Conservation (phyloP, 2,888 invertebrate species). For the Torymus texanus region DNA sequence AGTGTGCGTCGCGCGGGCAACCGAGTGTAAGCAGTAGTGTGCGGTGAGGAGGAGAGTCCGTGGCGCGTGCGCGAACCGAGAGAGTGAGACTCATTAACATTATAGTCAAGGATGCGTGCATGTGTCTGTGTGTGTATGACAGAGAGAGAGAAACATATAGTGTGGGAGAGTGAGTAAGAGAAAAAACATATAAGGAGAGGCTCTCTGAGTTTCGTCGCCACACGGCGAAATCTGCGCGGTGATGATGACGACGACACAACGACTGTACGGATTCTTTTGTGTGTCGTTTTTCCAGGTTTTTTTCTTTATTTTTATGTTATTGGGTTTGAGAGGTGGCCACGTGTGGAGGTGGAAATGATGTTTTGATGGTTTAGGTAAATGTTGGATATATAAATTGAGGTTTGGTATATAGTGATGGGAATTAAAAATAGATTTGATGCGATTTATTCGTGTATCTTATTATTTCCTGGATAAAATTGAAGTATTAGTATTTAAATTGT, state of each 20-base stretch:
- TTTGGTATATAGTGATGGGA: too few species aligned
- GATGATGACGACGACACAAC: neutral
- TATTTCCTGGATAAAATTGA: too few species aligned
- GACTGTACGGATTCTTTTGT: too few species aligned
- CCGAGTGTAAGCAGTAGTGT: neutral
- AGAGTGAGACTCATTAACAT: conserved; percentile 38
- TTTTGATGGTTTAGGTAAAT: too few species aligned
- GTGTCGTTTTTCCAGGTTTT: too few species aligned
- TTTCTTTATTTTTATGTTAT: neutral
- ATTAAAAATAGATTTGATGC: too few species aligned
- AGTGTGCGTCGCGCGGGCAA: neutral
- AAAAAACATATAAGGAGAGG: conserved; percentile 50
- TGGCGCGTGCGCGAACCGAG: neutral
- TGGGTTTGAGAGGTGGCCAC: neutral
- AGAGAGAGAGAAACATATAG: too few species aligned
- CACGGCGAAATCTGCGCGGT: conserved; percentile 4
- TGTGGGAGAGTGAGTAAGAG: neutral
- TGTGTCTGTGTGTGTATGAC: neutral
- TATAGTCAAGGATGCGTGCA: conserved; percentile 29
- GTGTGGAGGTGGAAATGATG: too few species aligned
- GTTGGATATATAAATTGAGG: too few species aligned
- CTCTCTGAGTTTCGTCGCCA: conserved; percentile 4
- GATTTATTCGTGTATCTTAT: too few species aligned
- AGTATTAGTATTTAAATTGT: too few species aligned
- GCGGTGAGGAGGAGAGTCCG: neutral